phyloP scores from a whole-genome alignment of 1,140 invertebrate genomes.

The Danaus plexippus region DNA sequence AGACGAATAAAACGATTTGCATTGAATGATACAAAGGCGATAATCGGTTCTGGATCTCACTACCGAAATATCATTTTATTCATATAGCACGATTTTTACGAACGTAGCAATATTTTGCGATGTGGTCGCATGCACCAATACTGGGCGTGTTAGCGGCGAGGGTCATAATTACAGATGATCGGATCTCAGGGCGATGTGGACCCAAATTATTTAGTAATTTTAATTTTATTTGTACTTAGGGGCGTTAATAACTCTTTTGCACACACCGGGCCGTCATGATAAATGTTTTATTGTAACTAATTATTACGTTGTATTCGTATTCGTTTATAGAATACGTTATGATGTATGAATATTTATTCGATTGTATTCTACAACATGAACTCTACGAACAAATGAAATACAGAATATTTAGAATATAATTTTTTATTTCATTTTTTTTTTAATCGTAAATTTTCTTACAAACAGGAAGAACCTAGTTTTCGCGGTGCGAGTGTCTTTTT shows the following conservation, averaged over 20 bases:
- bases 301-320: constrained; percentile 2
- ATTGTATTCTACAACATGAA: neutral
- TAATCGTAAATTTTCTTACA: constrained; percentile 67
- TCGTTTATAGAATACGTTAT: neutral
- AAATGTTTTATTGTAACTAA: constrained; percentile 2
- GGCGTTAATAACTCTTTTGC: constrained; percentile 6
- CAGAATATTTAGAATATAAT: constrained; percentile 49
- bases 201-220: constrained; percentile 64
- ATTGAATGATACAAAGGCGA: too few species aligned
- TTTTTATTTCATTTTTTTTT: constrained; percentile 43
- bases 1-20: too few species aligned
- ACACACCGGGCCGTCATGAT: neutral
- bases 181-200: constrained; percentile 44
- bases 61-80: constrained; percentile 13
- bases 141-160: constrained; percentile 33
- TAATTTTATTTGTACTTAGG: constrained; percentile 60
- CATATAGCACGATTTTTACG: constrained; percentile 13
- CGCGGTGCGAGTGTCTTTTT: constrained; percentile 55
- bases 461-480: constrained; percentile 61
- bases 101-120: constrained; percentile 18
- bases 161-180: constrained; percentile 55
- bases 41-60: neutral
- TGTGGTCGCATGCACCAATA: constrained; percentile 59
- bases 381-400: constrained; percentile 19
- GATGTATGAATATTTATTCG: neutral